Base-by-base conservation (phyloP, 2,113 vertebrate genomes). In the Turdus rufiventris region DNA sequence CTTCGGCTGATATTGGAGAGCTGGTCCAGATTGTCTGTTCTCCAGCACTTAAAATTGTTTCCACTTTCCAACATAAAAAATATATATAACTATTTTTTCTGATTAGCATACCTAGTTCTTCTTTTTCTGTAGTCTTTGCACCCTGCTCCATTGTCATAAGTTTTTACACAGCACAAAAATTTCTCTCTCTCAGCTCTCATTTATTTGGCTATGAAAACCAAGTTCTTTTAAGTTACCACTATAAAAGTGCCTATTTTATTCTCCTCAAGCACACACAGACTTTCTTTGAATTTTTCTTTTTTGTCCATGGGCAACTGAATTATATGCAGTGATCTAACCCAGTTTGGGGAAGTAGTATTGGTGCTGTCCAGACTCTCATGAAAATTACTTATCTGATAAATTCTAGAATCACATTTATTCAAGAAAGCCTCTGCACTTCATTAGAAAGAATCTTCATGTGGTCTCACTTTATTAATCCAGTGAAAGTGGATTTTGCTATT, bases 101-200 rank as follows among this genome's bases (percentile, higher is more conserved):
- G 38, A 4, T 42, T 57, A 65, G 13, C 4, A 36, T n/a, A 51
- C 2, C 19, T 19, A 77, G 6, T 5, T 85, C 15, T 80, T 68
- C 20, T 51, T 92, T 78, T 54, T 12, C 20, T 17, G 12, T 58
- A 10, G 10, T 20, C 10, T 75, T 80, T 86, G 58, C 12, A 73
- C 3, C 6, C 12, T 3, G 1, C 17, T 78, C 33, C 2, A 4
- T 18, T 71, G 26, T 48, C 40, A 7, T 14, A 12, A 14, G 13
- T 45, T 87, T 82, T 53, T 33, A 38, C 38, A 33, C 18, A 72
- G 42, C 12, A n/a, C 25, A 68, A 8, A 31, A 18, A 45, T 34
- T 57, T 2, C 3, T 17, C 9, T 6, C 5, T 53, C 87, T 73
- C 45, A 70, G 13, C 4, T 75, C 12, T 76, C 20, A 50, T 75